Evolutionary conservation across 2,797 vertebrate species (phyloP).

Genomic region (Typhlichthys subterraneus): DNA sequence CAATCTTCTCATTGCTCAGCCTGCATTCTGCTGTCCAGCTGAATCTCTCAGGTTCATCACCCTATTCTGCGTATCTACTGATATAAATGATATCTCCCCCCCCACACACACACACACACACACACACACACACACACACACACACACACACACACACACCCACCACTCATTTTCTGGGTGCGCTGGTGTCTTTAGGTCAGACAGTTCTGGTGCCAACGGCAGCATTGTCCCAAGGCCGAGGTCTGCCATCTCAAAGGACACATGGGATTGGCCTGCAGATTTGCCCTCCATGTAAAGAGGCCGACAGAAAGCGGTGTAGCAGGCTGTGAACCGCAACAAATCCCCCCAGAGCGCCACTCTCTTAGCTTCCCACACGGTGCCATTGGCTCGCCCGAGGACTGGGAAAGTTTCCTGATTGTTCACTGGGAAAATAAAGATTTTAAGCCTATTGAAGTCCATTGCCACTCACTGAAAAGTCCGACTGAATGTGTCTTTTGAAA

Average conservation of each 20-base stretch:
- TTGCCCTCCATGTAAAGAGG: conserved; percentile 75
- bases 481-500: conserved; percentile 75
- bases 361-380: conserved; percentile 74
- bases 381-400: conserved; percentile 75
- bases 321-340: conserved; percentile 84
- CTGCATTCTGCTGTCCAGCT: not conserved
- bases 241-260: conserved; percentile 67
- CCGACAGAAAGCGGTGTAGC: conserved; percentile 77
- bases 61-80: conserved; percentile 16
- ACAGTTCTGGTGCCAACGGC: conserved; percentile 36
- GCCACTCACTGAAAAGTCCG: conserved; percentile 76
- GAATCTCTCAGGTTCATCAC: conserved; percentile 19
- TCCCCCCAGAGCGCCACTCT: conserved; percentile 63
- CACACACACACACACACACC: conserved; percentile 9
- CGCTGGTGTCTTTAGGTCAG: conserved; percentile 1
- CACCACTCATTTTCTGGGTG: not conserved
- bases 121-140: conserved; percentile 4
- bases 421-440: conserved; percentile 81
- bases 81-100: not conserved
- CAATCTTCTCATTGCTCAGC: not conserved
- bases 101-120: too few relatives aligned
- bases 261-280: conserved; percentile 69
- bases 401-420: conserved; percentile 80
- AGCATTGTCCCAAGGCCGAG: conserved; percentile 58
- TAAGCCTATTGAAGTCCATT: conserved; percentile 85